These are phyloP conservation scores for Drosophila lacicola DNA, from an alignment of 2,888 invertebrate genomes.

Conservation along the genomic window DNA sequence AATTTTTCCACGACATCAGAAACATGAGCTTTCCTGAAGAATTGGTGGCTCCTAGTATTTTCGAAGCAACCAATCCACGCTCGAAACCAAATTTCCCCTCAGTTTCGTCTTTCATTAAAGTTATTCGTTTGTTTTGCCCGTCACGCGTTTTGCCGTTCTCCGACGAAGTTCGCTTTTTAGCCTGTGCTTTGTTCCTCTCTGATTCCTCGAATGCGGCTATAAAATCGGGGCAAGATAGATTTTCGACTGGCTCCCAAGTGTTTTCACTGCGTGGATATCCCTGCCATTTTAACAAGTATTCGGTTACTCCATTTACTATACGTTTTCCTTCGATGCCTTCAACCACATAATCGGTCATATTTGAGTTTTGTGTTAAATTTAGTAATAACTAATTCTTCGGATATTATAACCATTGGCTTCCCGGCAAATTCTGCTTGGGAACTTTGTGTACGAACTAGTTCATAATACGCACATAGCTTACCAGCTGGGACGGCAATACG, in stretches of 20 bases:
- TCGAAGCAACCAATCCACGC: constrained; percentile 92
- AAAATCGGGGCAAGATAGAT: constrained; percentile 95
- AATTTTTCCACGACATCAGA: constrained; percentile 96
- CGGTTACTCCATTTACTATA: constrained; percentile 89
- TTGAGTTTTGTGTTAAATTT: neutral
- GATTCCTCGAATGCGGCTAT: constrained; percentile 94
- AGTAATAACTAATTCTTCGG: neutral
- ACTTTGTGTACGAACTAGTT: constrained; percentile 3
- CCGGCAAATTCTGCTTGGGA: neutral
- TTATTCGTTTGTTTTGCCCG: constrained; percentile 29
- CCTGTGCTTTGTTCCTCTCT: constrained; percentile 87
- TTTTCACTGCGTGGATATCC: constrained; percentile 95
- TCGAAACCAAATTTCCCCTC: constrained; percentile 88
- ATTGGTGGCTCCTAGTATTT: constrained; percentile 95
- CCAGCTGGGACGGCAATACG: constrained; percentile 4
- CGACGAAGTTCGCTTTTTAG: constrained; percentile 83
- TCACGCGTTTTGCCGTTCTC: constrained; percentile 50
- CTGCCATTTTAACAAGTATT: constrained; percentile 91
- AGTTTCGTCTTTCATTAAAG: too few relatives aligned
- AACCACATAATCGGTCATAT: constrained; percentile 92
- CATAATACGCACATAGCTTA: neutral
- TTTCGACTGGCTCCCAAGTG: constrained; percentile 98
- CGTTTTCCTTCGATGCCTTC: constrained; percentile 95
- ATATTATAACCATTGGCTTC: neutral
- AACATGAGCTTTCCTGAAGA: constrained; percentile 96